Evolutionary conservation across 2,888 invertebrate species (phyloP), one percentile per base, ranked within the genome.

Genomic region (Pelosia muscerda): DNA sequence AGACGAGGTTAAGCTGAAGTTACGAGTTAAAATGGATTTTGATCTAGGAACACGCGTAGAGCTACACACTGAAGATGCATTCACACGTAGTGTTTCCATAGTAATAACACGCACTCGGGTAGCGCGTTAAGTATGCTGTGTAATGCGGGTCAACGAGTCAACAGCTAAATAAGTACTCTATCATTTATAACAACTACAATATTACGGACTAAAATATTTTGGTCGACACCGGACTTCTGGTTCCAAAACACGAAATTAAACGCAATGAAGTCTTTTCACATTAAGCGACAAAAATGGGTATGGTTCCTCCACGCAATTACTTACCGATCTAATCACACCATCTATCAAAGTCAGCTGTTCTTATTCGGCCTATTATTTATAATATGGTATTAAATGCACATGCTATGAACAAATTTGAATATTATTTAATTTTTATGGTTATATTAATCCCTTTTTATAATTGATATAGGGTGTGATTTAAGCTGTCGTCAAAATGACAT

Each of bases 301-400:
- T 63, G 68, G 78, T 69, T 70, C 11, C 11, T 72, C 74, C 72
- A 38, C 74, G 69, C 69, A 77, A 76, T 75, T 70, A 75, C 80
- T 71, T 63, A 74, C 56, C 74, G 74, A 82, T 84, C 79, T 84
- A 79, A 85, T 85, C 78, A 76, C 71, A 74, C 82, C 68, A 87
- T 87, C 82, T 79, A 82, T 88, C 87, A 88, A 85, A 78, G 87
- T 88, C 86, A 68, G 63, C 65, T 72, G 78, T 79, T 84, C 78
- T 83, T 82, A 76, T 77, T 74, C 69, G 68, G 75, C 74, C 79
- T 75, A 85, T 84, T 84, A 82, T 82, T 82, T 72, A 76, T 25
- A 55, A 23, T 23, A 22, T 15, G 38, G 38, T 38, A 38, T 38
- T 38, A 15, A 9, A 54, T 23, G 54, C 54, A 23, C 23, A 23